phyloP scores from a whole-genome alignment of 1,140 invertebrate genomes.

The Anastatus disparis region DNA sequence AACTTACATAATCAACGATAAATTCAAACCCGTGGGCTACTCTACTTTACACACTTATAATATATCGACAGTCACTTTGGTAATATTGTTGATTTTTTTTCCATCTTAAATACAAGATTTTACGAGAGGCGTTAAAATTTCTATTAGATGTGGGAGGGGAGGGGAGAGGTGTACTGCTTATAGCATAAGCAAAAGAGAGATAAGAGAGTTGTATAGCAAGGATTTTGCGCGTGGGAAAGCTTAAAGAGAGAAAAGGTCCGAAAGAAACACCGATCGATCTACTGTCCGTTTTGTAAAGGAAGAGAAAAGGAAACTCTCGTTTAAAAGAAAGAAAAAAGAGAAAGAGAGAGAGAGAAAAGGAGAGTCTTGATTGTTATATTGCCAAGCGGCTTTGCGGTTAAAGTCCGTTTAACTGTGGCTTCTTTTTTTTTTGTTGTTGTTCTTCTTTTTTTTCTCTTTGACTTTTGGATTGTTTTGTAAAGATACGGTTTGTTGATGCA shows the following conservation, averaged over 20 bases:
- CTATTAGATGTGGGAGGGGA: constrained; percentile 8
- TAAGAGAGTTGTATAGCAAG: neutral
- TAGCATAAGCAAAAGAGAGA: neutral
- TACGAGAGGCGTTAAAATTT: constrained; percentile 34
- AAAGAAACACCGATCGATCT: too few species aligned
- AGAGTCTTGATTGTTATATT: neutral
- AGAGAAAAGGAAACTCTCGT: constrained; percentile 10
- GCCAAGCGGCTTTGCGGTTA: too few species aligned
- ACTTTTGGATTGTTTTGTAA: too few species aligned
- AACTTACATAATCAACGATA: constrained; percentile 16
- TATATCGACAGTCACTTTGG: too few species aligned
- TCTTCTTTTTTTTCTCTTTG: too few species aligned
- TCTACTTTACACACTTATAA: neutral
- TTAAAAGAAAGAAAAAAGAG: too few species aligned
- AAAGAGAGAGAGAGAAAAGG: neutral
- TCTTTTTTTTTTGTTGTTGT: too few species aligned
- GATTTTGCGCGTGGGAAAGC: constrained; percentile 1
- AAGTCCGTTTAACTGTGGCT: too few species aligned
- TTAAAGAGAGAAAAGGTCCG: constrained; percentile 7
- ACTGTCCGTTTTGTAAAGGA: too few species aligned
- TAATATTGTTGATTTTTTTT: too few species aligned
- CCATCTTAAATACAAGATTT: constrained; percentile 14
- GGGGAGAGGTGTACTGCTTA: neutral
- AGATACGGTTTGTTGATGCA: too few species aligned
- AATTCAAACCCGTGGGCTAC: neutral